These are phyloP conservation scores for Hipposideros larvatus DNA, from an alignment of 2,797 vertebrate species.

Conservation along the genomic window DNA sequence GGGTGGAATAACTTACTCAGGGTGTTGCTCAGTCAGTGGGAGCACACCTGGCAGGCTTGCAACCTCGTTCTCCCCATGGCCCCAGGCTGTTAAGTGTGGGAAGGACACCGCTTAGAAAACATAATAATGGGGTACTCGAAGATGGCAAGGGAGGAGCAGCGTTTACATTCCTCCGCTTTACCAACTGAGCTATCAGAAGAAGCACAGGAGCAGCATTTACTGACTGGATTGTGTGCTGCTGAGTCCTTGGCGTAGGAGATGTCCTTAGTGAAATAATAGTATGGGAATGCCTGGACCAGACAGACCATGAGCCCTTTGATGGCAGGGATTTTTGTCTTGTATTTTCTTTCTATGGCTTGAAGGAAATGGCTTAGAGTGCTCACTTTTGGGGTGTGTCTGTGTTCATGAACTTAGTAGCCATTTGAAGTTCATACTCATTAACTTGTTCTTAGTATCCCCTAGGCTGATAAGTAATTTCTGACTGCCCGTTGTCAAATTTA, in stretches of 20 bases:
- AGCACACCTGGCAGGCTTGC: not conserved
- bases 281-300: not conserved
- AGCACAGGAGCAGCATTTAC: not conserved
- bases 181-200: conserved; percentile 90
- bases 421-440: not conserved
- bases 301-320: not conserved
- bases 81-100: not conserved
- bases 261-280: not conserved
- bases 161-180: conserved; percentile 82
- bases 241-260: not conserved
- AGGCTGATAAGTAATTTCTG: not conserved
- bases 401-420: not conserved
- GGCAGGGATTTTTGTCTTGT: not conserved
- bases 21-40: not conserved
- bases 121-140: not conserved
- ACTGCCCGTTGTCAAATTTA: not conserved
- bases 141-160: not conserved
- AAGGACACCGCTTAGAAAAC: conserved; percentile 5
- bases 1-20: not conserved
- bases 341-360: not conserved
- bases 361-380: not conserved
- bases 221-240: not conserved
- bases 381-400: not conserved
- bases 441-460: not conserved
- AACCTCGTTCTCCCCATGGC: not conserved